phyloP scores from a whole-genome alignment of 1,140 invertebrate species.

The Drosophila simulans region DNA sequence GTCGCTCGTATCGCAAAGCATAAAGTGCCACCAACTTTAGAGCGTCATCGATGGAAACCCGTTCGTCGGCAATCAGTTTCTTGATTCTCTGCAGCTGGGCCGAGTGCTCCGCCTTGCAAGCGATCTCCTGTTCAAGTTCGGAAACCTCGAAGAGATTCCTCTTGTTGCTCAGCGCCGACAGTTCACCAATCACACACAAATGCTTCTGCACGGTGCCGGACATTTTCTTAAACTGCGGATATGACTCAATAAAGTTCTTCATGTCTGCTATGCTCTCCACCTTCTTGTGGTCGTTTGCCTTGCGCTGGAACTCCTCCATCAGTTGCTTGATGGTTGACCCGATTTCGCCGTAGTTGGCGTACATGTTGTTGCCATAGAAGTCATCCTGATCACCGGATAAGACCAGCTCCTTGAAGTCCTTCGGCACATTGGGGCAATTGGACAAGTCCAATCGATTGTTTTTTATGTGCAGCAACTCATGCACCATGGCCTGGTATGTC shows the following conservation, averaged over 20 bases:
- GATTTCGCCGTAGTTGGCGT: conserved; percentile 99
- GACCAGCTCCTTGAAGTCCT: conserved; percentile 96
- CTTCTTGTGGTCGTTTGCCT: conserved; percentile 98
- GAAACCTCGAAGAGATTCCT: conserved; percentile 95
- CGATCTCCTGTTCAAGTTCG: conserved; percentile 98
- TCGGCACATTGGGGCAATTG: conserved; percentile 91
- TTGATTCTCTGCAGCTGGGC: conserved; percentile 92
- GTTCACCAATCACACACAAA: conserved; percentile 97
- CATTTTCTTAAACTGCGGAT: conserved; percentile 99
- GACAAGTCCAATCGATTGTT: conserved; percentile 98
- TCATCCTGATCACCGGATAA: conserved; percentile 98
- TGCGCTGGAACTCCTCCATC: conserved; percentile 99
- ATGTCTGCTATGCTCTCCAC: conserved; percentile 99
- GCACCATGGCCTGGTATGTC: conserved; percentile 99
- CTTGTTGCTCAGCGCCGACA: conserved; percentile 93
- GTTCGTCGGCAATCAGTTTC: conserved; percentile 88
- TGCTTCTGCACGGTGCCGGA: conserved; percentile 99
- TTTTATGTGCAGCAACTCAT: conserved; percentile 96
- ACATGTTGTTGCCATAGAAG: conserved; percentile 98
- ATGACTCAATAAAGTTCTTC: conserved; percentile 99
- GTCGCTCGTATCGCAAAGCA: conserved; percentile 95
- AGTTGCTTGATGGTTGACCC: conserved; percentile 98
- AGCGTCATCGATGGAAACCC: conserved; percentile 92
- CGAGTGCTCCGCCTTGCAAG: conserved; percentile 96
- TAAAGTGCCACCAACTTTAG: conserved; percentile 96